Conservation (phyloP, 2,113 vertebrate genomes). For the Macaca mulatta region DNA sequence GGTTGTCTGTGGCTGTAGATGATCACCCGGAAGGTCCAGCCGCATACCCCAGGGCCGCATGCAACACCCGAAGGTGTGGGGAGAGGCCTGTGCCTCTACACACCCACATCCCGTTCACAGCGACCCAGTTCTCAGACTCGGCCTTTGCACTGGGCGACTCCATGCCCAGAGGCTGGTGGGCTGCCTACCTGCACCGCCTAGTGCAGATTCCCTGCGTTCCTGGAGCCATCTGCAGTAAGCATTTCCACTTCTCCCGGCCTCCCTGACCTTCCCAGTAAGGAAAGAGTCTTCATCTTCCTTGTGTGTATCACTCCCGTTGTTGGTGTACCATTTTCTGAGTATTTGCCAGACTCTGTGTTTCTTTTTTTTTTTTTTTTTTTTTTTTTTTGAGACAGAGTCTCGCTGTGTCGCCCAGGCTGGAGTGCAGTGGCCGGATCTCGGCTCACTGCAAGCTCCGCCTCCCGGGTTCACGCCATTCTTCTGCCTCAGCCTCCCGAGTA, state of each 20-base stretch:
- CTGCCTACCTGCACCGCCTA: background rate
- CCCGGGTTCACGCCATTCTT: no score
- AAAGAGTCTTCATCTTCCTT: background rate
- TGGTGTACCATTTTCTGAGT: background rate
- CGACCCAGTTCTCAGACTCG: background rate
- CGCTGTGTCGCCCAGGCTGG: no score
- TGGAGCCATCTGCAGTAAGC: background rate
- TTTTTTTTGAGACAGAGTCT: no score
- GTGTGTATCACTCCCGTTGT: background rate
- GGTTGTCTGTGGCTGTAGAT: background rate
- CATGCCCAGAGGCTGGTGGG: background rate
- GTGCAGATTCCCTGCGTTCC: background rate
- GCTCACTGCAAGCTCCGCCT: no score
- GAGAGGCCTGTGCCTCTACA: background rate
- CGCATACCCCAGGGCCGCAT: background rate
- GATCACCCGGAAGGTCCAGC: background rate
- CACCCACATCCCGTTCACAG: background rate
- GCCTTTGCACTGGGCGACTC: background rate
- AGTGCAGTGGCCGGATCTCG: no score
- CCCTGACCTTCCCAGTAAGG: background rate
- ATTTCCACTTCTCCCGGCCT: background rate
- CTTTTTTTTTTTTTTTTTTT: background rate
- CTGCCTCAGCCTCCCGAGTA: no score
- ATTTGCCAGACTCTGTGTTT: background rate
- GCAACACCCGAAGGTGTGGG: background rate